A percentile compares a stretch with the other conserved stretches of the same genome.
Conservation (phyloP, 1,140 invertebrate genomes). For the Diploscapter pachys region DNA sequence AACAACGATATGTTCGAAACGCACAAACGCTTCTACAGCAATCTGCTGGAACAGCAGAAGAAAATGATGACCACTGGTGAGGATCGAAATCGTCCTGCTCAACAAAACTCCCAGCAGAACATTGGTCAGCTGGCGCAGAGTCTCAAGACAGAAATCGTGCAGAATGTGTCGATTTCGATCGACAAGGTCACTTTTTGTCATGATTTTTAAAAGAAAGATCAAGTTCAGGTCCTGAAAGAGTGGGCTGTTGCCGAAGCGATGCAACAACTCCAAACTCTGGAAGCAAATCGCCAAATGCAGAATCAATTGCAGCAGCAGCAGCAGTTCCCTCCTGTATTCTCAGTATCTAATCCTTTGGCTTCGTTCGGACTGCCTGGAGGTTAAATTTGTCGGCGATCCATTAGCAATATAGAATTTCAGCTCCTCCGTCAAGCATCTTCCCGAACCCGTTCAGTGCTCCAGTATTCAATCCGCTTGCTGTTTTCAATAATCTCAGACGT, state of each 20-base stretch:
- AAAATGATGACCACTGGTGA: neutral
- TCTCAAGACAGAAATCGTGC: conserved; percentile 23
- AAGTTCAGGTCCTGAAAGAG: conserved; percentile 10
- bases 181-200: conserved; percentile 3
- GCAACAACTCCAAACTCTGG: too few species aligned
- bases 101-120: conserved; percentile 1
- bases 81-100: neutral
- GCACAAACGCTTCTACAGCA: conserved; percentile 3
- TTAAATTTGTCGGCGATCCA: too few species aligned
- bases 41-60: conserved; percentile 21
- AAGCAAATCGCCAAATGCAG: too few species aligned
- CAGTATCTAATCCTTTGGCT: too few species aligned
- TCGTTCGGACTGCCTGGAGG: too few species aligned
- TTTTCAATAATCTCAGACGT: conserved; percentile 26
- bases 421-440: too few species aligned
- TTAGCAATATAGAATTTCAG: too few species aligned
- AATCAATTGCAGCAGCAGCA: neutral
- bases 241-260: neutral
- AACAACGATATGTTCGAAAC: conserved; percentile 17
- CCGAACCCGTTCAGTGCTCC: neutral
- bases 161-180: conserved; percentile 7
- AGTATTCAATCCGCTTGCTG: conserved; percentile 22
- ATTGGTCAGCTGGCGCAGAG: conserved; percentile 10
- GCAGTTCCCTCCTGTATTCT: conserved; percentile 15
- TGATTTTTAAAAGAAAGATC: neutral